Evolutionary conservation across 2,797 vertebrate genomes (phyloP).

Genomic region (Anguilla obscura): DNA sequence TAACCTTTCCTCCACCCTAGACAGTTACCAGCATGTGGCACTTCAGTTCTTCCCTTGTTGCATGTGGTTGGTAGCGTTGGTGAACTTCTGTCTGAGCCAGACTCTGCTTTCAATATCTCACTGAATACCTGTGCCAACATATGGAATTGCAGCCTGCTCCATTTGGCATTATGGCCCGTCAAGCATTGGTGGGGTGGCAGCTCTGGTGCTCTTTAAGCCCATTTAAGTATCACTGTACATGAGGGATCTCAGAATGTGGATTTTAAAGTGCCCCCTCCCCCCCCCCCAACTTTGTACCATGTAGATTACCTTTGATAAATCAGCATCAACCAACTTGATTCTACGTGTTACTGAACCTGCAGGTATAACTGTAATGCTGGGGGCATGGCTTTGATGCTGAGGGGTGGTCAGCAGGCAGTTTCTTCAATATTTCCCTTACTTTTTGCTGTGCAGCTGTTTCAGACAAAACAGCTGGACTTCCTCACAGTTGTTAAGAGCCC

Average conservation of each 20-base stretch:
- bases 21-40: neutral
- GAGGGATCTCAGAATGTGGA: neutral
- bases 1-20: neutral
- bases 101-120: slow-evolving; percentile 44
- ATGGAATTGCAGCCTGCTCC: slow-evolving; percentile 18
- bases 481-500: no score
- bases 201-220: slow-evolving; percentile 42
- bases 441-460: no score
- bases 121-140: neutral
- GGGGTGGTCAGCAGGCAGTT: no score
- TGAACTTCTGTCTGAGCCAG: slow-evolving; percentile 52
- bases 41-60: neutral
- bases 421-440: no score
- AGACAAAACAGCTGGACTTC: no score
- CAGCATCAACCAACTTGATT: neutral
- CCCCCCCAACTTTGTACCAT: neutral
- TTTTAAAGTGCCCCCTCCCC: neutral
- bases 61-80: neutral
- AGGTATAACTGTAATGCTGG: neutral
- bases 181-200: slow-evolving; percentile 22
- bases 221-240: neutral
- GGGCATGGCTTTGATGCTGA: neutral
- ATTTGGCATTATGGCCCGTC: slow-evolving; percentile 25
- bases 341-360: neutral
- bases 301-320: neutral